Evolutionary conservation across 37 sponge, comb jelly and placozoan species (phyloP).

Genomic region (Haliclona indistincta): DNA sequence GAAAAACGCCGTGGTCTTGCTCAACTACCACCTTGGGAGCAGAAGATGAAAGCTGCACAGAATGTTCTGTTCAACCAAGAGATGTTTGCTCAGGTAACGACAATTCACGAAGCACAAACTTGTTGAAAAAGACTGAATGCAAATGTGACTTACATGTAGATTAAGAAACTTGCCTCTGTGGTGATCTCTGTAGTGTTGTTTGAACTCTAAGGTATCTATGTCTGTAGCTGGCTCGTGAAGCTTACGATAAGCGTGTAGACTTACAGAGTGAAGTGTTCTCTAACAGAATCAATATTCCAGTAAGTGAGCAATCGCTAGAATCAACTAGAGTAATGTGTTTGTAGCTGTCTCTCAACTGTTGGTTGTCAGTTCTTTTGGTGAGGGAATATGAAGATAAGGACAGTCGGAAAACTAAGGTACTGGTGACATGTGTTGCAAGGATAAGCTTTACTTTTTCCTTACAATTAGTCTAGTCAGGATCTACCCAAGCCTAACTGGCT

Average conservation of each 20-base stretch:
- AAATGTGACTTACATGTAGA: not conserved
- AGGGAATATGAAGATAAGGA: not conserved
- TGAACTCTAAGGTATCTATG: not conserved
- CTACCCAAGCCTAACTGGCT: slow-evolving; percentile 61
- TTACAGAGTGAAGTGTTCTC: slow-evolving; percentile 50
- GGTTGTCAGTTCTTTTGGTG: slow-evolving; percentile 1
- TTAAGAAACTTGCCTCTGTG: not conserved
- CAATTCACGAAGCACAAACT: too few relatives aligned
- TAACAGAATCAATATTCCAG: slow-evolving; percentile 52
- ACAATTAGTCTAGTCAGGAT: not conserved
- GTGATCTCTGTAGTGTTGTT: not conserved
- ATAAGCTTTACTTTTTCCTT: not conserved
- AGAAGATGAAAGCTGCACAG: slow-evolving; percentile 54
- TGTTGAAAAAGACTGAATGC: not conserved
- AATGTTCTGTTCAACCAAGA: slow-evolving; percentile 80
- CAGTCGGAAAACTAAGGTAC: not conserved
- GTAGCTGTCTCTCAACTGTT: not conserved
- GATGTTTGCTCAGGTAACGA: slow-evolving; percentile 52
- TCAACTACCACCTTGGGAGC: slow-evolving; percentile 38
- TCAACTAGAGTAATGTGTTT: not conserved
- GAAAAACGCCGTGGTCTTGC: not conserved
- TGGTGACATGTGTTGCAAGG: too few relatives aligned
- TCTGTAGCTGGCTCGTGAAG: slow-evolving; percentile 49
- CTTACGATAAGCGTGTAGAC: slow-evolving; percentile 43
- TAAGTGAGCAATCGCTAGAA: slow-evolving; percentile 1